phyloP scores from a whole-genome alignment of 2,113 vertebrate genomes.

The Myodes glareolus region DNA sequence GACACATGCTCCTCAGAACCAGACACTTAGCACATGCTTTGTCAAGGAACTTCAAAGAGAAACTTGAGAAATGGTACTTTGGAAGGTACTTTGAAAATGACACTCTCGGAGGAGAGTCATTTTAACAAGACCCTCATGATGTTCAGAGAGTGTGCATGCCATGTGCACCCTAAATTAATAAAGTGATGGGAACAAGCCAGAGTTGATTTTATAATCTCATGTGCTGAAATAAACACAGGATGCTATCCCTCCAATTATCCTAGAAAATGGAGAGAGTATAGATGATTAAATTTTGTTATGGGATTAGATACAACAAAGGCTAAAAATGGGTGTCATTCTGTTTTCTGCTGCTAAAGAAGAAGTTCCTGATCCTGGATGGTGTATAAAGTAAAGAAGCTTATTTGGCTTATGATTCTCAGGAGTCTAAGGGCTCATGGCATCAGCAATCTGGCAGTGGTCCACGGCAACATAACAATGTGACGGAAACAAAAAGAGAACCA shows the following conservation, averaged over 20 bases:
- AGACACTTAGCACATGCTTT: not conserved
- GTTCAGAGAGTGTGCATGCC: not conserved
- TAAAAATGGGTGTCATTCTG: not conserved
- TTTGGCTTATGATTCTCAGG: not conserved
- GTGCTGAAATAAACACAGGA: not conserved
- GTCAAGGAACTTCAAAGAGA: slow-evolving; percentile 37
- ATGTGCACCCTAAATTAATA: slow-evolving; percentile 29
- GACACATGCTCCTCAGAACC: slow-evolving; percentile 16
- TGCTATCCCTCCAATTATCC: slow-evolving; percentile 15
- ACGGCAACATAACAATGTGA: not conserved
- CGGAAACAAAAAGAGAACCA: not conserved
- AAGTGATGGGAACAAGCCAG: not conserved
- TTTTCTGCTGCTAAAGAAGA: not conserved
- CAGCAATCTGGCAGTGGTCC: not conserved
- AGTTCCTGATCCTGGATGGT: not conserved
- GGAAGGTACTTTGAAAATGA: slow-evolving; percentile 11
- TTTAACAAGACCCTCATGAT: not conserved
- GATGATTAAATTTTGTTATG: not conserved
- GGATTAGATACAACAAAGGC: not conserved
- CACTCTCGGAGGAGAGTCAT: not conserved
- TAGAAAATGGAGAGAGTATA: not conserved
- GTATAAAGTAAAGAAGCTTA: not conserved
- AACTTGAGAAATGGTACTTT: not conserved
- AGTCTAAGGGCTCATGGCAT: not conserved
- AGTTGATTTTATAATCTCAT: slow-evolving; percentile 15